Evolutionary conservation across 2,797 vertebrate genomes (phyloP).

Genomic region (Triplophysa yarkandensis): DNA sequence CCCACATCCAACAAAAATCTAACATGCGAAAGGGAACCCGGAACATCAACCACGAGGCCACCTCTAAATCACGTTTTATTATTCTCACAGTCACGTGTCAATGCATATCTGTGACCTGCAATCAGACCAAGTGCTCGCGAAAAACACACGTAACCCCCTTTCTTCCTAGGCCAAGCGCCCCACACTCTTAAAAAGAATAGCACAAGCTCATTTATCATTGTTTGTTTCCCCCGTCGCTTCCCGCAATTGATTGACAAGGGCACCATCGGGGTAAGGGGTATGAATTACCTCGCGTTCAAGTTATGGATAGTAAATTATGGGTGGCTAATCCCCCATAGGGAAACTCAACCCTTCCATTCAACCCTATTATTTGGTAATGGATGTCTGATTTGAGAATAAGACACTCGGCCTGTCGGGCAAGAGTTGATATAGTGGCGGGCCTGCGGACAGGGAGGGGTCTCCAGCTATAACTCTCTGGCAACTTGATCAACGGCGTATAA

Average conservation of each 20-base stretch:
- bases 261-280: slow-evolving; percentile 68
- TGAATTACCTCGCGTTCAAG: slow-evolving; percentile 65
- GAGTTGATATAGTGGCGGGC: slow-evolving; percentile 88
- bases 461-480: slow-evolving; percentile 88
- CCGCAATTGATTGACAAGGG: slow-evolving; percentile 74
- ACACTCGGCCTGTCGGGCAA: slow-evolving; percentile 86
- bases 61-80: neutral
- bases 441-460: slow-evolving; percentile 81
- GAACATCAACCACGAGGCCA: neutral
- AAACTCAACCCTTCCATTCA: slow-evolving; percentile 95
- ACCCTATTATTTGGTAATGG: slow-evolving; percentile 98
- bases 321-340: slow-evolving; percentile 95
- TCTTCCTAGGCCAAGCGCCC: neutral
- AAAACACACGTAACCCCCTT: slow-evolving; percentile 3
- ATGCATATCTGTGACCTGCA: slow-evolving; percentile 21
- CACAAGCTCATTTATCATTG: slow-evolving; percentile 56
- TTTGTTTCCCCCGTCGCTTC: slow-evolving; percentile 61
- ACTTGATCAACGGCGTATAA: slow-evolving; percentile 80
- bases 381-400: slow-evolving; percentile 94
- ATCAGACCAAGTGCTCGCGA: slow-evolving; percentile 23
- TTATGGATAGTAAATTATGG: slow-evolving; percentile 96
- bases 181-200: slow-evolving; percentile 46
- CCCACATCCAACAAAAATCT: neutral
- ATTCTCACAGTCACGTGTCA: neutral
- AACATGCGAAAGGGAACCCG: neutral